Conservation (phyloP, 2,113 vertebrate species). For the Amblyopsis rosae region DNA sequence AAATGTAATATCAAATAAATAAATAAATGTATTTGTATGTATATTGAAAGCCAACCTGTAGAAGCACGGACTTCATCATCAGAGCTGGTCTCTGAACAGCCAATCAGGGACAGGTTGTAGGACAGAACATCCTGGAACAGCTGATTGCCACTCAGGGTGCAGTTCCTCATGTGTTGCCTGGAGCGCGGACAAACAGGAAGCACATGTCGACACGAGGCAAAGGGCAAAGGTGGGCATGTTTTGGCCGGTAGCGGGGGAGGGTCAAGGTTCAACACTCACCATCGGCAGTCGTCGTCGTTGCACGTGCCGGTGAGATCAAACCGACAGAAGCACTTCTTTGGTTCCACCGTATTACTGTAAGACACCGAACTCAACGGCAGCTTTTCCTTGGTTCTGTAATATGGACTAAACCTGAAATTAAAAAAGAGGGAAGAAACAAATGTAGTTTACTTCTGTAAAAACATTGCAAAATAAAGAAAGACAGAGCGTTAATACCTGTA, state of each 20-base stretch:
- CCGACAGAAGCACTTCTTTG: constrained; percentile 89
- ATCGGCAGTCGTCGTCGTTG: constrained; percentile 92
- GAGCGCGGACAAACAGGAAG: background rate
- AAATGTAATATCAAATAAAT: no score
- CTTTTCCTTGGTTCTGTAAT: constrained; percentile 96
- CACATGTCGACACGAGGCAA: constrained; percentile 83
- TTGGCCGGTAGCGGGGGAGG: background rate
- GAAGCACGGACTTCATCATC: constrained; percentile 82
- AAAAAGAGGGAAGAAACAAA: background rate
- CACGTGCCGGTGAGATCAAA: constrained; percentile 96
- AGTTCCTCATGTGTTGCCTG: constrained; percentile 97
- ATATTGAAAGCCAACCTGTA: constrained; percentile 76
- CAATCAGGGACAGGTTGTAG: constrained; percentile 89
- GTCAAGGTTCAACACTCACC: constrained; percentile 73
- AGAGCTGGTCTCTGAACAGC: constrained; percentile 85
- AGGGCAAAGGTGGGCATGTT: constrained; percentile 9
- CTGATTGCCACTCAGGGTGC: constrained; percentile 84
- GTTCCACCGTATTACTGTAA: constrained; percentile 87
- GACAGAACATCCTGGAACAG: constrained; percentile 95
- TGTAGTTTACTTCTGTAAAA: background rate
- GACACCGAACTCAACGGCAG: constrained; percentile 89
- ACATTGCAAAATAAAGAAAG: background rate
- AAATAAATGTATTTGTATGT: no score
- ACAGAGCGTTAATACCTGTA: no score
- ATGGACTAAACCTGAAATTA: constrained; percentile 89